Base-by-base conservation (phyloP, 2,797 vertebrate species). In the Psittacula echo region DNA sequence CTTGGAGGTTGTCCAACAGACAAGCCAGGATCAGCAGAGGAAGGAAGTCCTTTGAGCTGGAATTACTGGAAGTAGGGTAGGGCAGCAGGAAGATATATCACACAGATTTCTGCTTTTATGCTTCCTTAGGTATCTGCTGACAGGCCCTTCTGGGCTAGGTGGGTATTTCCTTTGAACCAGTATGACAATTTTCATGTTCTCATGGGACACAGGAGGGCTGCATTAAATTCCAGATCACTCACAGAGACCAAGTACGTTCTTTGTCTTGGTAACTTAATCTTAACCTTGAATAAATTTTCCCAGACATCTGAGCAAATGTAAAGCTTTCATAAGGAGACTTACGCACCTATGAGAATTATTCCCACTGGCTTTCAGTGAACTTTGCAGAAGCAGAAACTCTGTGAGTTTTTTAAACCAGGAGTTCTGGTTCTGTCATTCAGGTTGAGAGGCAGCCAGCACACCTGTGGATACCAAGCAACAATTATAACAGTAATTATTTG, bases 401-500 rank as follows among this genome's bases (percentile, higher is more conserved):
- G 17, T 71, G 45, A 76, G 10, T n/a, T 81, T 94, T 94, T 79
- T 48, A 66, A 87, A 70, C 24, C n/a, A 30, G 41, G 21, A 92
- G 29, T 74, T 16, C 34, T 73, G 45, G 41, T 75, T 56, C 41
- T 93, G 95, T 94, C 34, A 82, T 77, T 89, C 68, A 73, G 32
- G 29, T 42, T 90, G 56, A 67, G 45, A 71, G 42, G 60, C 64
- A 82, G 74, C 48, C 83, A 94, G 70, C 23, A 82, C 37, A 85
- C 71, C 78, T 85, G 34, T 77, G 68, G 82, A 51, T 86, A 42
- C 51, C 5, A 8, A 24, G 86, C 94, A 86, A 73, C 56, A 90
- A 90, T 84, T 91, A 61, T 42, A 88, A 79, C 13, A n/a, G 53
- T 22, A 87, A 94, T 95, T 91, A 90, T 70, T 94, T 90, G 64